Evolutionary conservation across 1,140 invertebrate species (phyloP).

Genomic region (Melitaea cinxia): DNA sequence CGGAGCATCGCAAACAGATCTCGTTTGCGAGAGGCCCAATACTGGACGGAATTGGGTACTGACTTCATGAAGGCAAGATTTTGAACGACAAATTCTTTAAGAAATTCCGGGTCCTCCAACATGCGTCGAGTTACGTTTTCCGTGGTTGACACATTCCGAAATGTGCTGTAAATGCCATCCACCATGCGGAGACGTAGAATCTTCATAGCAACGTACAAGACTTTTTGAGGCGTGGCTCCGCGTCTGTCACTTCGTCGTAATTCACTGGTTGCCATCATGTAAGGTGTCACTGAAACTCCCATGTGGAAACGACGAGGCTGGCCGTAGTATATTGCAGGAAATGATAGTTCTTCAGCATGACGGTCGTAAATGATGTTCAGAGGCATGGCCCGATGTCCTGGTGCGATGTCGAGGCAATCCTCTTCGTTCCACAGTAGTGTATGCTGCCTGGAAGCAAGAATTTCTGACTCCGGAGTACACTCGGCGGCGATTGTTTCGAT

Average conservation of each 20-base stretch:
- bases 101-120: slow-evolving; percentile 46
- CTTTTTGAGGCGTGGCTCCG: slow-evolving; percentile 49
- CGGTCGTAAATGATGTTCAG: slow-evolving; percentile 42
- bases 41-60: slow-evolving; percentile 51
- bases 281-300: slow-evolving; percentile 42
- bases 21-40: slow-evolving; percentile 54
- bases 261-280: slow-evolving; percentile 51
- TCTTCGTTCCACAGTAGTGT: slow-evolving; percentile 50
- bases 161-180: slow-evolving; percentile 45
- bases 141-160: slow-evolving; percentile 42
- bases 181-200: slow-evolving; percentile 45
- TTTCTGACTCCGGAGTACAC: slow-evolving; percentile 41
- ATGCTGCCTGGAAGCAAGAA: slow-evolving; percentile 30
- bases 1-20: slow-evolving; percentile 55
- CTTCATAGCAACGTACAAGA: slow-evolving; percentile 54
- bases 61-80: slow-evolving; percentile 50
- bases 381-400: slow-evolving; percentile 36
- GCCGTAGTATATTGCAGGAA: slow-evolving; percentile 52
- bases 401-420: slow-evolving; percentile 47
- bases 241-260: slow-evolving; percentile 50
- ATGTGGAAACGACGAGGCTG: slow-evolving; percentile 39
- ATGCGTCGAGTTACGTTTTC: slow-evolving; percentile 30
- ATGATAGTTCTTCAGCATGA: slow-evolving; percentile 54
- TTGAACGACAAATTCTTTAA: slow-evolving; percentile 45
- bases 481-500: slow-evolving; percentile 37